Base-by-base conservation (phyloP, 1,140 invertebrate genomes). In the Amphibalanus amphitrite region DNA sequence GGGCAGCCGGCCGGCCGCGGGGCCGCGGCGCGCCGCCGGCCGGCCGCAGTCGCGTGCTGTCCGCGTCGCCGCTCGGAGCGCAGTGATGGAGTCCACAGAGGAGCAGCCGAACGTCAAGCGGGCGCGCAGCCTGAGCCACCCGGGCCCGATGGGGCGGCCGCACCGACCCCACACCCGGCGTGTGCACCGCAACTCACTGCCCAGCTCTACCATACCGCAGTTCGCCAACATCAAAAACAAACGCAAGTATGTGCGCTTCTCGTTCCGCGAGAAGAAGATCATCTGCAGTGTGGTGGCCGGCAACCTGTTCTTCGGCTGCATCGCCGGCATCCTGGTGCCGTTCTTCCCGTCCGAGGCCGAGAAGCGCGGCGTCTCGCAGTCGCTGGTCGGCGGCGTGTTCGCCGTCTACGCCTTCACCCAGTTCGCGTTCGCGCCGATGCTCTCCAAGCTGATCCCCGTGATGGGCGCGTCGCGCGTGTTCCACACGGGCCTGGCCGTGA, bases 361-460 rank as follows among this genome's bases (percentile, higher is more conserved):
- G 70, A 76, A 81, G 73, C 82, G 83, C 76, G 69, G 71, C 70
- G 64, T 67, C 0, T 40, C 74, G 47, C 76, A 80, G 26, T 78
- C 77, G 71, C 71, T 73, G 67, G 69, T 70, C 25, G 73, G 79
- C 67, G 76, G 75, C 20, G 75, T 69, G 15, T 69, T 82, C 64
- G 80, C 75, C n/a, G 28, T 81, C 25, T 47, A 71, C 40, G 75
- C 79, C 38, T 75, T 72, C 67, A 67, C 72, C 28, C 74, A 73
- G 29, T 70, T 72, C 29, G 76, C 80, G 1, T 74, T 76, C 23
- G 74, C 74, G 10, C 78, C 77, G 69, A 81, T 84, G 0, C 75
- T 80, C 70, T 82, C 80, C 72, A 74, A 85, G 0, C 75, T 85
- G 23, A 85, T 82, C 82, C 82, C 83, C 20, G 78, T 85, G 73